Evolutionary conservation across 2,797 vertebrate species (phyloP).

Genomic region (Diglossa cyanea): DNA sequence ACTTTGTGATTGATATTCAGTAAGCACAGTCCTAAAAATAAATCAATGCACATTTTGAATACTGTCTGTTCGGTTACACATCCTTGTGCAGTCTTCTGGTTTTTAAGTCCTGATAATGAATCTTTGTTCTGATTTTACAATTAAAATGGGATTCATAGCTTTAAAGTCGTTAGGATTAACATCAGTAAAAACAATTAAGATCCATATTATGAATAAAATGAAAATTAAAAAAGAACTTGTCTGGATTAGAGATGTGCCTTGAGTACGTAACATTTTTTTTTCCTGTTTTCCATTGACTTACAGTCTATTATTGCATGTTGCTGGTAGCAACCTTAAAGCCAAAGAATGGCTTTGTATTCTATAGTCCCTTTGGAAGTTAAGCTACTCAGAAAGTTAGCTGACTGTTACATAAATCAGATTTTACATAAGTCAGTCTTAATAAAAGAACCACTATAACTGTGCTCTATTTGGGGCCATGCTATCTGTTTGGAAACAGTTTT

Average conservation of each 20-base stretch:
- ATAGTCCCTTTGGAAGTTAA: conserved; percentile 15
- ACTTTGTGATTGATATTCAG: conserved; percentile 24
- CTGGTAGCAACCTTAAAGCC: conserved; percentile 51
- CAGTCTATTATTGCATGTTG: conserved; percentile 39
- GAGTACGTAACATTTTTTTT: background rate
- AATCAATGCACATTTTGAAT: conserved; percentile 4
- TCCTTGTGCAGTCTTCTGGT: background rate
- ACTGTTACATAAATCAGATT: conserved; percentile 26
- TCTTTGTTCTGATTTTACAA: background rate
- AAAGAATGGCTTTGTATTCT: conserved; percentile 28
- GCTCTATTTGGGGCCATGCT: background rate
- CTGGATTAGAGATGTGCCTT: background rate
- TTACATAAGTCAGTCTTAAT: conserved; percentile 25
- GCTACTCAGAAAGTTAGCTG: background rate
- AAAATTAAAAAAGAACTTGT: background rate
- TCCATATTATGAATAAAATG: background rate
- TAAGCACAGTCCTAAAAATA: conserved; percentile 15
- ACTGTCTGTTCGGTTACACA: background rate
- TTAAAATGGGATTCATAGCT: background rate
- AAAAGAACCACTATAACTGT: background rate
- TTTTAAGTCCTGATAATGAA: background rate
- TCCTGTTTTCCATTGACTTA: background rate
- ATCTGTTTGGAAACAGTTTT: background rate
- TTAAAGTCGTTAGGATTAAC: background rate
- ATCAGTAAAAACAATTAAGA: background rate